These are phyloP conservation scores for Hippoglossus hippoglossus DNA, from an alignment of 2,797 vertebrate genomes.

Conservation along the genomic window DNA sequence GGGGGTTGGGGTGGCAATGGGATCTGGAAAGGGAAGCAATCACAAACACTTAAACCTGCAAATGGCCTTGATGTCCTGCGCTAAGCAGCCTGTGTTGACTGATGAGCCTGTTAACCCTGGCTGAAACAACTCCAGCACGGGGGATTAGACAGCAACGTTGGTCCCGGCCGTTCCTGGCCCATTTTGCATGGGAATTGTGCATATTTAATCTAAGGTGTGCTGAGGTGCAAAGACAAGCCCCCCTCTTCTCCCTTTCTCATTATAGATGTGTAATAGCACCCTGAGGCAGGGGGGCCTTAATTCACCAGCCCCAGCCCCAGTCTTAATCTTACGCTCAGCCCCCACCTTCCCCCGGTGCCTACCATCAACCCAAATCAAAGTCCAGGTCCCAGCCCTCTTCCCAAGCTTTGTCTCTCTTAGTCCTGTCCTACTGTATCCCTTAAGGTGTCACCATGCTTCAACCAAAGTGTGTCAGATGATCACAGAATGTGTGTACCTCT, in stretches of 20 bases:
- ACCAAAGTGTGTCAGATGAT: not conserved
- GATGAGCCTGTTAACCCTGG: slow-evolving; percentile 85
- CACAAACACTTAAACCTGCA: slow-evolving; percentile 83
- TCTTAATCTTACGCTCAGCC: slow-evolving; percentile 79
- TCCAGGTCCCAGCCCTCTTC: slow-evolving; percentile 50
- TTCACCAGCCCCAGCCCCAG: slow-evolving; percentile 73
- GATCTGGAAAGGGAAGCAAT: slow-evolving; percentile 77
- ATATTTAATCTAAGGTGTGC: slow-evolving; percentile 84
- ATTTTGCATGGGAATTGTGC: slow-evolving; percentile 85
- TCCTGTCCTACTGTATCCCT: slow-evolving; percentile 24
- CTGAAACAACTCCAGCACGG: slow-evolving; percentile 81
- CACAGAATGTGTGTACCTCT: too few species aligned
- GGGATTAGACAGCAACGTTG: slow-evolving; percentile 78
- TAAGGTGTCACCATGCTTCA: slow-evolving; percentile 3
- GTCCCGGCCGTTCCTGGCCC: slow-evolving; percentile 67
- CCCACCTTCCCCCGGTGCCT: slow-evolving; percentile 55
- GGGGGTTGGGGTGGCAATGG: slow-evolving; percentile 34
- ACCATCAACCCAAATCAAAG: slow-evolving; percentile 64
- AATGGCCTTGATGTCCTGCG: slow-evolving; percentile 82
- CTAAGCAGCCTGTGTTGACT: slow-evolving; percentile 83
- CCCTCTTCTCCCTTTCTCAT: slow-evolving; percentile 78
- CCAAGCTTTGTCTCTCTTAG: slow-evolving; percentile 46
- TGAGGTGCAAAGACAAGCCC: slow-evolving; percentile 75
- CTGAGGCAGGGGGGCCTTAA: slow-evolving; percentile 76
- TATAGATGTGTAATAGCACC: slow-evolving; percentile 82